A percentile compares a stretch with the other conserved stretches of the same genome.
These are phyloP conservation scores for Copidosoma aretas DNA, from an alignment of 2,888 invertebrate genomes.

Conservation along the genomic window DNA sequence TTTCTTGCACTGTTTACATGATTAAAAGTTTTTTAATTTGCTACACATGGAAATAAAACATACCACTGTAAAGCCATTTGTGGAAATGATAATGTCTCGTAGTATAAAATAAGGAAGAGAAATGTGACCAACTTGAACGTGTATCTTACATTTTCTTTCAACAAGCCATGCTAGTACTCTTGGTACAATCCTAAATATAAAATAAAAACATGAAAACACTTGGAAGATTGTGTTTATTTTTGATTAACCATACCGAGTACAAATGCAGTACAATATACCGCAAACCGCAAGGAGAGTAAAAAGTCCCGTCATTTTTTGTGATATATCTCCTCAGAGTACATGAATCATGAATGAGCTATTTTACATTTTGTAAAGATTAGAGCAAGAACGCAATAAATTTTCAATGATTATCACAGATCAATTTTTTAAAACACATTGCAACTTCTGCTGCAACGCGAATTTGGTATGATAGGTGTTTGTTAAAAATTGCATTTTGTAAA, in stretches of 20 bases:
- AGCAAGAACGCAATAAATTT: no score
- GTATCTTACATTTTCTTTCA: constrained; percentile 79
- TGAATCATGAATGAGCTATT: constrained; percentile 6
- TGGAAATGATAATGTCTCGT: constrained; percentile 80
- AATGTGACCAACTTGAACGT: constrained; percentile 81
- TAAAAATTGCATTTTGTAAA: no score
- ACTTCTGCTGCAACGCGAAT: no score
- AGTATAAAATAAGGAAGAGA: constrained; percentile 81
- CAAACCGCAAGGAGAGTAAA: constrained; percentile 57
- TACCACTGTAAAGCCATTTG: constrained; percentile 80
- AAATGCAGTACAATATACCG: constrained; percentile 67
- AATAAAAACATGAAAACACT: constrained; percentile 5
- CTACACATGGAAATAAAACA: constrained; percentile 55
- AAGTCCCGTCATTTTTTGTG: constrained; percentile 63
- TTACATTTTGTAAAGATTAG: constrained; percentile 3
- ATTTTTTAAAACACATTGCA: no score
- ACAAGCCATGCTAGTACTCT: constrained; percentile 80
- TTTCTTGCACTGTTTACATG: constrained; percentile 1
- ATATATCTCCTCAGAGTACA: no score
- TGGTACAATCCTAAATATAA: constrained; percentile 73
- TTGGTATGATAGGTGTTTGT: no score
- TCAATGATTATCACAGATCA: no score
- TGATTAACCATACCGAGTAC: constrained; percentile 67
- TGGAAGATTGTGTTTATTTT: constrained; percentile 10
- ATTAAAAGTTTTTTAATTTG: neutral